Percentiles rank a stretch among this genome's conserved stretches.
These are phyloP conservation scores for Syndactyla subalaris DNA, from an alignment of 2,797 vertebrate genomes.

Conservation along the genomic window DNA sequence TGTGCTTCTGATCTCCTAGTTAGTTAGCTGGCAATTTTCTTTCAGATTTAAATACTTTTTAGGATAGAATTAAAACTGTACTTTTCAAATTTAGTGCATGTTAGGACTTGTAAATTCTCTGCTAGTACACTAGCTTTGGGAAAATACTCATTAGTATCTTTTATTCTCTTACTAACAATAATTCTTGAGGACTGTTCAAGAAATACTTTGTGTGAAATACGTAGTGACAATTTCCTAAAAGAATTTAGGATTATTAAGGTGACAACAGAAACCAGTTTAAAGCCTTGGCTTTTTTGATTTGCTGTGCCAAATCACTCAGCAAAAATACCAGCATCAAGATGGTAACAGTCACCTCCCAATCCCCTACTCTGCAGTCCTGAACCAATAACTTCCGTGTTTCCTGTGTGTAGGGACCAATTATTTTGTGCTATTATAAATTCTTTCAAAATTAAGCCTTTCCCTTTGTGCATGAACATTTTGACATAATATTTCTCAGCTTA, in stretches of 20 bases:
- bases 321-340: background rate
- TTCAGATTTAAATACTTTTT: constrained; percentile 38
- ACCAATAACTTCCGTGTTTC: background rate
- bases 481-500: background rate
- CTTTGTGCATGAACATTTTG: background rate
- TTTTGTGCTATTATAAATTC: background rate
- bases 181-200: background rate
- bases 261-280: background rate
- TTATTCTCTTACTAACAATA: background rate
- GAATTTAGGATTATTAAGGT: background rate
- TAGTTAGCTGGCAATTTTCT: background rate
- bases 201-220: background rate
- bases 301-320: background rate
- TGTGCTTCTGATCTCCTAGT: background rate
- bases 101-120: background rate
- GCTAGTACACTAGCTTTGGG: background rate
- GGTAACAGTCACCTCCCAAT: background rate
- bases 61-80: constrained; percentile 16
- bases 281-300: background rate
- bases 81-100: constrained; percentile 25
- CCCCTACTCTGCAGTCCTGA: background rate
- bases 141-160: constrained; percentile 33
- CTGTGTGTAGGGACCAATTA: background rate
- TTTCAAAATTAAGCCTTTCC: background rate
- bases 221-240: background rate